phyloP scores from a whole-genome alignment of 2,113 vertebrate species.

The Cyphomyrus plagiostoma region DNA sequence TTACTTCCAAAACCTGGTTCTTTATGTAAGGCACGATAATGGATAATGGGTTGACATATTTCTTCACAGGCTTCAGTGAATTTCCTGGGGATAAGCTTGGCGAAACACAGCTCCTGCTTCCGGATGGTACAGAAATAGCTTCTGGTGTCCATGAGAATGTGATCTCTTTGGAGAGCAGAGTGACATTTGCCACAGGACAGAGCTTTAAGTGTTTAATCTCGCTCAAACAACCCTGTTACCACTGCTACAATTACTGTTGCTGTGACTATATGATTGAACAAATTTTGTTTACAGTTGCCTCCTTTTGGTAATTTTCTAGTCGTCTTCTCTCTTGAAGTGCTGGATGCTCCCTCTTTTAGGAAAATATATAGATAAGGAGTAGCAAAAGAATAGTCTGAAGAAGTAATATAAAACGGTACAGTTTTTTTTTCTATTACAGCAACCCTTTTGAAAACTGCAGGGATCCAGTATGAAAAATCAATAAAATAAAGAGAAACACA shows the following conservation, averaged over 20 bases:
- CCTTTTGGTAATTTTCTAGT: constrained; percentile 10
- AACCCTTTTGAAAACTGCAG: background rate
- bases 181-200: constrained; percentile 7
- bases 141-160: constrained; percentile 49
- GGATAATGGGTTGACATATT: constrained; percentile 41
- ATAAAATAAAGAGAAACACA: background rate
- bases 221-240: background rate
- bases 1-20: constrained; percentile 31
- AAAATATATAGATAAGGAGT: background rate
- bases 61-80: constrained; percentile 25
- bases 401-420: background rate
- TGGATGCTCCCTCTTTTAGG: background rate
- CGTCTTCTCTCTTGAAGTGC: background rate
- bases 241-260: background rate
- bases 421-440: background rate
- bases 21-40: constrained; percentile 27
- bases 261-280: background rate
- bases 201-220: constrained; percentile 6
- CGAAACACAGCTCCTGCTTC: constrained; percentile 51
- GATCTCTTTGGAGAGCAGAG: constrained; percentile 40
- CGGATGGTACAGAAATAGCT: constrained; percentile 46
- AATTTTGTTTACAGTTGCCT: background rate
- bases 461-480: background rate
- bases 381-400: background rate
- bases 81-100: constrained; percentile 51